A percentile compares a stretch with the other conserved stretches of the same genome.
Conservation (phyloP, 1,140 invertebrate genomes). For the Chymomyza costata region DNA sequence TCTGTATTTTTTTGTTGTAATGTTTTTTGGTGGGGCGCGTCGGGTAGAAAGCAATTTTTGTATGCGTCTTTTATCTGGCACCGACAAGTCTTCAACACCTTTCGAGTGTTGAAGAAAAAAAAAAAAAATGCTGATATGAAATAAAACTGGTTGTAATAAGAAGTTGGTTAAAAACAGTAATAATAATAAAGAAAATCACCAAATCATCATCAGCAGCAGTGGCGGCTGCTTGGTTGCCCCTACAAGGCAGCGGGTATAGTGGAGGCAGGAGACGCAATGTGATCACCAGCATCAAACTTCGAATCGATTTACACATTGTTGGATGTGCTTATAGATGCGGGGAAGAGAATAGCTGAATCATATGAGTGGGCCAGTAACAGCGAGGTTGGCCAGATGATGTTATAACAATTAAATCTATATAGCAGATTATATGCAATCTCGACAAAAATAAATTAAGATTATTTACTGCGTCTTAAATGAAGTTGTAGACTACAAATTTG, state of each 20-base stretch:
- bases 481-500: no score
- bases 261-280: constrained; percentile 13
- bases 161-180: constrained; percentile 73
- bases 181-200: constrained; percentile 72
- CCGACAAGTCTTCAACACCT: constrained; percentile 71
- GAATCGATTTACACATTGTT: constrained; percentile 72
- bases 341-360: no score
- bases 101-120: constrained; percentile 44
- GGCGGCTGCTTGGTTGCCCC: no score
- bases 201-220: constrained; percentile 69
- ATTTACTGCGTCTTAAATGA: no score
- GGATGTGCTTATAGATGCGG: no score
- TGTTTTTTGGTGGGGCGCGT: constrained; percentile 32
- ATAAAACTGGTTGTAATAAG: constrained; percentile 70
- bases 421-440: no score
- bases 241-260: constrained; percentile 7
- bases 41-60: constrained; percentile 57
- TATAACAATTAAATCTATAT: constrained; percentile 13
- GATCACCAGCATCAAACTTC: constrained; percentile 57
- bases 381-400: constrained; percentile 28
- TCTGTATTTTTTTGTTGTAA: constrained; percentile 5
- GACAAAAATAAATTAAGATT: no score
- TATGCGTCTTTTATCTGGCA: constrained; percentile 70
- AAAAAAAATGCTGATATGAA: constrained; percentile 27
- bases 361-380: constrained; percentile 19